phyloP scores from a whole-genome alignment of 2,888 invertebrate species.

The Celastrina argiolus region DNA sequence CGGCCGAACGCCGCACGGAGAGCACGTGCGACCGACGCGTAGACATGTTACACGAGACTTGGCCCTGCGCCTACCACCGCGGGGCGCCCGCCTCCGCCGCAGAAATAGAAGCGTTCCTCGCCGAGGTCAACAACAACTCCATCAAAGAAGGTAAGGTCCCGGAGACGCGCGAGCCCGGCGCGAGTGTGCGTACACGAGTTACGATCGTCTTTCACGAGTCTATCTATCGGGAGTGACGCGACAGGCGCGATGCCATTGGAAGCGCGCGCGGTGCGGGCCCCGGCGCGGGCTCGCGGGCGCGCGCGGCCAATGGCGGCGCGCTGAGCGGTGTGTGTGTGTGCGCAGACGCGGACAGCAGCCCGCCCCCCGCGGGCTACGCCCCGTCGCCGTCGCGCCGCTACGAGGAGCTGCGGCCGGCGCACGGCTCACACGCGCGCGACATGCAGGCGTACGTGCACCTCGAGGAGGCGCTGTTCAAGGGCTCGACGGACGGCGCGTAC shows the following conservation, averaged over 20 bases:
- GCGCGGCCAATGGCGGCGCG: slow-evolving; percentile 40
- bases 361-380: slow-evolving; percentile 66
- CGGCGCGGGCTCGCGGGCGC: slow-evolving; percentile 37
- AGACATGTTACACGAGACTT: slow-evolving; percentile 63
- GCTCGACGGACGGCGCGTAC: slow-evolving; percentile 55
- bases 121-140: slow-evolving; percentile 61
- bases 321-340: slow-evolving; percentile 15
- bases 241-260: slow-evolving; percentile 30
- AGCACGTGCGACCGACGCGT: slow-evolving; percentile 29
- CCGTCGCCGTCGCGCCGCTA: slow-evolving; percentile 69
- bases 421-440: slow-evolving; percentile 49
- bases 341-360: slow-evolving; percentile 49
- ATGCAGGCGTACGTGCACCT: slow-evolving; percentile 66
- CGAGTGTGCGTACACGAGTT: not conserved
- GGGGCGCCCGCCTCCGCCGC: slow-evolving; percentile 40
- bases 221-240: slow-evolving; percentile 25
- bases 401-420: slow-evolving; percentile 69
- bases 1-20: slow-evolving; percentile 34
- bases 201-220: not conserved
- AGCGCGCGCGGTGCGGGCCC: slow-evolving; percentile 57
- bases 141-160: slow-evolving; percentile 57
- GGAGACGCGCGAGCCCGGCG: not conserved
- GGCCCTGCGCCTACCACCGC: slow-evolving; percentile 48
- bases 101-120: slow-evolving; percentile 61
- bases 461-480: slow-evolving; percentile 40